phyloP scores from a whole-genome alignment of 2,888 invertebrate species.

The Tyria jacobaeae region DNA sequence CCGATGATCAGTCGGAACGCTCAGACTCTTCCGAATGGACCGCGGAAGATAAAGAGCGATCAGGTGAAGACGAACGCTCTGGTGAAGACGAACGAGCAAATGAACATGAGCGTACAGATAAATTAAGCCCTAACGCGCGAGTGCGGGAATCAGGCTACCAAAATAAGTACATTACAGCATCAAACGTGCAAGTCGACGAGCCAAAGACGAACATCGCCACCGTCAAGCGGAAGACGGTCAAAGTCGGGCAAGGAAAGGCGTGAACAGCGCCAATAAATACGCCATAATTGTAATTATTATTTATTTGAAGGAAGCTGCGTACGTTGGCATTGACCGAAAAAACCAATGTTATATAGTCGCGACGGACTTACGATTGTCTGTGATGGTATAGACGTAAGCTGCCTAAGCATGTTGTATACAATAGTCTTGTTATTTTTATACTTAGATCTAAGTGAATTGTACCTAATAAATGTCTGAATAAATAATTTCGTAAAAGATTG shows the following conservation, averaged over 20 bases:
- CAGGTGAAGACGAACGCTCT: conserved; percentile 51
- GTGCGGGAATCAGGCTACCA: conserved; percentile 70
- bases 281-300: conserved; percentile 76
- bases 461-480: conserved; percentile 79
- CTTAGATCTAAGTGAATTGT: conserved; percentile 69
- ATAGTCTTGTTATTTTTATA: conserved; percentile 78
- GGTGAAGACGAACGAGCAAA: conserved; percentile 52
- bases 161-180: conserved; percentile 72
- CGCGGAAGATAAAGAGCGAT: conserved; percentile 48
- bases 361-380: conserved; percentile 48
- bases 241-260: conserved; percentile 37
- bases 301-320: conserved; percentile 61
- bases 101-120: conserved; percentile 54
- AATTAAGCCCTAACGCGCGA: conserved; percentile 69
- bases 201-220: conserved; percentile 51
- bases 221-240: conserved; percentile 49
- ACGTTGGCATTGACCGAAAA: conserved; percentile 24
- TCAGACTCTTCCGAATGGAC: conserved; percentile 41
- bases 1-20: conserved; percentile 44
- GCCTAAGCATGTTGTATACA: conserved; percentile 50
- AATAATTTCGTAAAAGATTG: conserved; percentile 77
- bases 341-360: conserved; percentile 18
- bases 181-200: conserved; percentile 71
- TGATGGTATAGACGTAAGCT: conserved; percentile 69
- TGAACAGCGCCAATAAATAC: conserved; percentile 52